Percentiles rank a stretch among this genome's conserved stretches.
Evolutionary conservation across 2,797 vertebrate species (phyloP).

Genomic region (Premnoplex brunnescens): DNA sequence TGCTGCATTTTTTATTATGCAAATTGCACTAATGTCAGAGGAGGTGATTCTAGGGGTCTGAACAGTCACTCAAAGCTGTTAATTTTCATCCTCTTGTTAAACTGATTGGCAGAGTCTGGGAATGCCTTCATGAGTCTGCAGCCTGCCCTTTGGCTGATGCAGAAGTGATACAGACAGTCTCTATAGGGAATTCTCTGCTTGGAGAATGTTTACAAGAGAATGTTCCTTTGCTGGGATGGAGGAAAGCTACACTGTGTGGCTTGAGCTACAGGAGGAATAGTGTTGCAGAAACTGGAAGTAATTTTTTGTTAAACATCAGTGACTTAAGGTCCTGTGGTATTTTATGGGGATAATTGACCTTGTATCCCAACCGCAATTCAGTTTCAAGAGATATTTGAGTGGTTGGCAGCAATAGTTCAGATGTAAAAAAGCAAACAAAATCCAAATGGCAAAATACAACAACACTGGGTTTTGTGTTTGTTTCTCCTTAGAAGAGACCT

Average conservation of each 20-base stretch:
- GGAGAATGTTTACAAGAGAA: neutral
- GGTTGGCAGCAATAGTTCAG: neutral
- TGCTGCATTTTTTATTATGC: conserved; percentile 35
- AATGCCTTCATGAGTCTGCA: neutral
- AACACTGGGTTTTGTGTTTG: neutral
- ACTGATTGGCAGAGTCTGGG: conserved; percentile 13
- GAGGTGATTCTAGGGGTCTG: conserved; percentile 12
- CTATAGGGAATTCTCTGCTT: neutral
- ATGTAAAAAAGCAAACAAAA: neutral
- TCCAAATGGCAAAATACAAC: neutral
- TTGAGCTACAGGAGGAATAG: neutral
- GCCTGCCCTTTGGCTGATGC: neutral
- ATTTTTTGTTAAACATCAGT: neutral
- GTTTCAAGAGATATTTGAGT: neutral
- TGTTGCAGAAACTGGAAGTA: neutral
- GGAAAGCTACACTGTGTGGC: neutral
- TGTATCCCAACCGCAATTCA: neutral
- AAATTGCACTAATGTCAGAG: conserved; percentile 31
- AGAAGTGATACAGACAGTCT: neutral
- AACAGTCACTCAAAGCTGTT: conserved; percentile 35
- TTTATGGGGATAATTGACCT: neutral
- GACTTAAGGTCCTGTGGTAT: neutral
- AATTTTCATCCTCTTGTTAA: conserved; percentile 41
- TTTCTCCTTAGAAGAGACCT: neutral
- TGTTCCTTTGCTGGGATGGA: neutral